Evolutionary conservation across 1,140 invertebrate genomes (phyloP).

Genomic region (Epicauta chinensis): DNA sequence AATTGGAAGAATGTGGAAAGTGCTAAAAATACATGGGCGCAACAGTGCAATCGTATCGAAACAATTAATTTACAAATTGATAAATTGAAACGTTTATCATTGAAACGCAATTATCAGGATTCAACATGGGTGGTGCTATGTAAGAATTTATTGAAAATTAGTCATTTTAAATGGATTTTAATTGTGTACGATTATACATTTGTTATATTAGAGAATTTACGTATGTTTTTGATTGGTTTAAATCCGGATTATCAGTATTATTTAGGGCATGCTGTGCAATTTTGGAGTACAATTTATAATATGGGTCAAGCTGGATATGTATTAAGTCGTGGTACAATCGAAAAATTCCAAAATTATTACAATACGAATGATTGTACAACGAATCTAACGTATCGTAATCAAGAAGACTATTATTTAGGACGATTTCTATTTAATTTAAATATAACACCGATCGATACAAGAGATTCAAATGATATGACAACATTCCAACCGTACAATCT

Average conservation of each 20-base stretch:
- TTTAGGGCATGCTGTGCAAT: conserved; percentile 33
- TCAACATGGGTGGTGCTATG: conserved; percentile 32
- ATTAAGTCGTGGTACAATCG: conserved; percentile 27
- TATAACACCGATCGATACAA: conserved; percentile 29
- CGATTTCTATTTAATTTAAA: conserved; percentile 28
- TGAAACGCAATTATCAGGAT: conserved; percentile 21
- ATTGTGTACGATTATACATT: conserved; percentile 33
- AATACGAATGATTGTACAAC: conserved; percentile 15
- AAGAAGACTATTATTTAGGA: conserved; percentile 35
- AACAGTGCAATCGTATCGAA: conserved; percentile 28
- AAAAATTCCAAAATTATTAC: conserved; percentile 19
- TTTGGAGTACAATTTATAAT: conserved; percentile 32
- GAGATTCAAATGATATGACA: conserved; percentile 29
- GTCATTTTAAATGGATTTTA: conserved; percentile 29
- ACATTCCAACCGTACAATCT: conserved; percentile 35
- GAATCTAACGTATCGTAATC: conserved; percentile 27
- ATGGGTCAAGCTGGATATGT: conserved; percentile 32
- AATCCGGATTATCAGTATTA: conserved; percentile 29
- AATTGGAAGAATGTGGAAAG: conserved; percentile 26
- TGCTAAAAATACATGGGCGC: conserved; percentile 30
- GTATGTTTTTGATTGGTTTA: conserved; percentile 27
- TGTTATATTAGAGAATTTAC: conserved; percentile 33
- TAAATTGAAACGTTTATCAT: conserved; percentile 22
- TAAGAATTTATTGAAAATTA: conserved; percentile 17
- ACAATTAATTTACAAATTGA: conserved; percentile 20